Evolutionary conservation across 2,888 invertebrate species (phyloP).

Genomic region (Serrognathus titanus): DNA sequence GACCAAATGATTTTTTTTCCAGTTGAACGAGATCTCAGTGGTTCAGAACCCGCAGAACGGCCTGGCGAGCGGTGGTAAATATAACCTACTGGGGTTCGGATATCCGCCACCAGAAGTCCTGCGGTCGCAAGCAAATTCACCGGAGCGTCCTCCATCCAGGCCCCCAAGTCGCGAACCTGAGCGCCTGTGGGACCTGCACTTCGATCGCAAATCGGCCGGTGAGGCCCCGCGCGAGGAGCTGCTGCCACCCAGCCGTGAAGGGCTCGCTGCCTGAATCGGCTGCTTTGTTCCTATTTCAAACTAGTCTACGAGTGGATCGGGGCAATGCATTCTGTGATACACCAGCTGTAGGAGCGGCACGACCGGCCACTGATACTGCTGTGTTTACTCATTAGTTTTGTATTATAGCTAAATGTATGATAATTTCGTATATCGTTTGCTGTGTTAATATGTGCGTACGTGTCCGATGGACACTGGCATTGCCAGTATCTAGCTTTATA

Average conservation of each 20-base stretch:
- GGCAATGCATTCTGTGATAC: constrained; percentile 53
- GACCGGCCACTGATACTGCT: constrained; percentile 41
- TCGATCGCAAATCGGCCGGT: constrained; percentile 52
- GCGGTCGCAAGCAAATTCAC: constrained; percentile 56
- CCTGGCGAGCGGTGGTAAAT: constrained; percentile 58
- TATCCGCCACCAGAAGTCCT: constrained; percentile 57
- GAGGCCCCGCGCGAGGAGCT: constrained; percentile 48
- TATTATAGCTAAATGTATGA: constrained; percentile 43
- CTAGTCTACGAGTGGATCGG: constrained; percentile 41
- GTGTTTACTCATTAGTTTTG: constrained; percentile 26
- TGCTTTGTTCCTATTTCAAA: constrained; percentile 55
- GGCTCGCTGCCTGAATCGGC: constrained; percentile 64
- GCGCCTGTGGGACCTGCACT: constrained; percentile 57
- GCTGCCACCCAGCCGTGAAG: constrained; percentile 66
- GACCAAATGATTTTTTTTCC: constrained; percentile 34
- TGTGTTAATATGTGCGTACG: constrained; percentile 40
- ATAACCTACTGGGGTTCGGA: constrained; percentile 74
- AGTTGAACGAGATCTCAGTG: constrained; percentile 79
- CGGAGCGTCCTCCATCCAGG: constrained; percentile 50
- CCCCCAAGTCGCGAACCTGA: constrained; percentile 48
- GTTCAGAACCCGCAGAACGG: constrained; percentile 72
- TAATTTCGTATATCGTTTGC: constrained; percentile 40
- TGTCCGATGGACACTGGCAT: constrained; percentile 44
- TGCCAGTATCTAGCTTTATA: constrained; percentile 49
- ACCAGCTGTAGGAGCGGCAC: constrained; percentile 47